Evolutionary conservation across 1,140 invertebrate species (phyloP), one percentile per base, ranked within the genome.

Genomic region (Zaprionus lachaisei): DNA sequence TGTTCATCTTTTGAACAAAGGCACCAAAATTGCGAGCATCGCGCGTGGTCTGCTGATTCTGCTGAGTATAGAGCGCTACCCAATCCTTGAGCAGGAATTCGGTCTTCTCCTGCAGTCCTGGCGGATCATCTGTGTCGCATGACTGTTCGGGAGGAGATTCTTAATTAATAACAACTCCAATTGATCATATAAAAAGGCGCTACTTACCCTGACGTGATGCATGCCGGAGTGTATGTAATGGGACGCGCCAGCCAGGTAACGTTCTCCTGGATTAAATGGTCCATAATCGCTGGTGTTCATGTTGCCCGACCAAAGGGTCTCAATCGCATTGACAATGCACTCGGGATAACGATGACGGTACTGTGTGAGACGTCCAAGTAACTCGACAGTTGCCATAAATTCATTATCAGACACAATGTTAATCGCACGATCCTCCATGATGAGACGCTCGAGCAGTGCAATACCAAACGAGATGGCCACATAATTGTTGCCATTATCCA

Each of bases 1-100:
- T 95, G 87, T 99, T 99, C 98, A 99, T 98, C 93, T 98, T 95
- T 85, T 98, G 97, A 1, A 99, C 98, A 93, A 99, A 99, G 58
- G 97, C 93, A 38, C 97, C 96, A 91, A 99, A 99, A n/a, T 98
- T 97, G 90, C 99, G 98, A 5, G 98, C 97, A 93, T 99, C 98
- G 49, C 97, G 95, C 0, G 96, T 95, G 15, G 96, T 95, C 15
- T 94, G 94, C 2, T 97, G 95, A 73, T 94, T 94, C 0, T 94
- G 94, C 7, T 95, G 93, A 5, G 95, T 94, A 89, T 98, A 98
- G 91, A 99, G 96, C 20, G 94, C 95, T 4, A 99, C 97, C 99
- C 99, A 99, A 91, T 99, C 99, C 15, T 98, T 94, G 7, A 99
- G 93, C 2, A 99, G 93, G 77, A 95, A 97, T 92, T 99, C 98